A percentile compares a stretch with the other conserved stretches of the same genome.
phyloP scores from a whole-genome alignment of 2,888 invertebrate species.

The Neoscelio sp. region DNA sequence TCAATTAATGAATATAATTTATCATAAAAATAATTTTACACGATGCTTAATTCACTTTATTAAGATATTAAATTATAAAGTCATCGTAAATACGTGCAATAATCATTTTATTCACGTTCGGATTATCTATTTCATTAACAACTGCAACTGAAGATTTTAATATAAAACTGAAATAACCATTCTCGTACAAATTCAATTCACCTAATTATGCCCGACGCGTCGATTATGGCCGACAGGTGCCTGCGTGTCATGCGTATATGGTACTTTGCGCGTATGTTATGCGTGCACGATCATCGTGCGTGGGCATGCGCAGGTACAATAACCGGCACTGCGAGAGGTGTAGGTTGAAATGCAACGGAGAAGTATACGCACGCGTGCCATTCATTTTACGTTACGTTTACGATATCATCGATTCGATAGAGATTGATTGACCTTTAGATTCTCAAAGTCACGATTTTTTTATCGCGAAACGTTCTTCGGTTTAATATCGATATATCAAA shows the following conservation, averaged over 20 bases:
- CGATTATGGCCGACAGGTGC: slow-evolving; percentile 65
- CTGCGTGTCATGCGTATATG: slow-evolving; percentile 56
- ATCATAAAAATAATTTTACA: too few relatives aligned
- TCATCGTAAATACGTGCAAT: too few relatives aligned
- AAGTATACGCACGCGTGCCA: slow-evolving; percentile 54
- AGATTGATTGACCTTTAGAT: slow-evolving; percentile 16
- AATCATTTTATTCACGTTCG: too few relatives aligned
- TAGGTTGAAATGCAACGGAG: slow-evolving; percentile 32
- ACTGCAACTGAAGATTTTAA: neutral
- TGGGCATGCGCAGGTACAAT: slow-evolving; percentile 61
- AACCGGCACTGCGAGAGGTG: slow-evolving; percentile 45
- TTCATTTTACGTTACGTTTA: slow-evolving; percentile 47
- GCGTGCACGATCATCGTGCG: slow-evolving; percentile 53
- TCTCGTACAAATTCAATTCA: slow-evolving; percentile 26
- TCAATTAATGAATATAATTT: too few relatives aligned
- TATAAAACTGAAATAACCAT: slow-evolving; percentile 9
- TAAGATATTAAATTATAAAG: too few relatives aligned
- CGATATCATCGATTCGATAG: slow-evolving; percentile 39
- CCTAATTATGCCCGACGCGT: slow-evolving; percentile 56
- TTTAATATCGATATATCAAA: neutral
- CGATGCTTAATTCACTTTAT: too few relatives aligned
- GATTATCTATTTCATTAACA: slow-evolving; percentile 2
- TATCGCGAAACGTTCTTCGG: neutral
- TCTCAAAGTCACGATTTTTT: slow-evolving; percentile 1
- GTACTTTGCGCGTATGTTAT: slow-evolving; percentile 60